Base-by-base conservation (phyloP, 92 coral and sea anemone genomes). In the Hydrozoanthus gracilis region DNA sequence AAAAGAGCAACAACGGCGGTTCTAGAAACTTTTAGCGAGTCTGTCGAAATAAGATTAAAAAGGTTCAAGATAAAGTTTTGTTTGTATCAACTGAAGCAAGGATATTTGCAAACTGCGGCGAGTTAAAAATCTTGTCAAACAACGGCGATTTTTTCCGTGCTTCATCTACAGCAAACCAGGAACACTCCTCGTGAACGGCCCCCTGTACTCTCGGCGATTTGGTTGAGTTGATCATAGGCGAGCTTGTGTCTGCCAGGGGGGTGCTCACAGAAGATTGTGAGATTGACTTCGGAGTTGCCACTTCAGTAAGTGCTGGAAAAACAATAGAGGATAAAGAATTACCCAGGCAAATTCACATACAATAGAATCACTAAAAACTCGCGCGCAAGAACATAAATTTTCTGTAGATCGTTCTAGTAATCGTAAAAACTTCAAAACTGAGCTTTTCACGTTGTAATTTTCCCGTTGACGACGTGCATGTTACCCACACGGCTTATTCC, bases 191-290 rank as follows among this genome's bases (percentile, higher is more conserved):
- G 71, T 97, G 97, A 3, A 88, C 90, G 12, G 95, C 96, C 10
- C 95, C 97, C 60, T 92, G 91, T 6, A 97, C 99, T n/a, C 83
- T 84, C n/a, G 99, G 99, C 8, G 99, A 97, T 87, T 86, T 88
- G 83, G 79, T 86, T 35, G 71, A 47, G 5, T 48, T 67, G 7
- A 46, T 20, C 17, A 17, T 16, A 51, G 79, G 51, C n/a, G 18
- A 7, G 16, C 14, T 46, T 49, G 44, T 16, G 60, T 74, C 15
- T 49, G 58, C 7, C 35, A 50, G 45, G 39, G 79, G 79, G 7
- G 84, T 46, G 15, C 45, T 46, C 17, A 5, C 20, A n/a, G 69
- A 0, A 14, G 9, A 27, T 49, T 80, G 75, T 80, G 49, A 15
- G 17, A 44, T 10, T 14, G 74, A 77, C 14, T 39, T 12, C 6